These are phyloP conservation scores for Metalampra italica DNA, from an alignment of 2,888 invertebrate species.

Conservation along the genomic window DNA sequence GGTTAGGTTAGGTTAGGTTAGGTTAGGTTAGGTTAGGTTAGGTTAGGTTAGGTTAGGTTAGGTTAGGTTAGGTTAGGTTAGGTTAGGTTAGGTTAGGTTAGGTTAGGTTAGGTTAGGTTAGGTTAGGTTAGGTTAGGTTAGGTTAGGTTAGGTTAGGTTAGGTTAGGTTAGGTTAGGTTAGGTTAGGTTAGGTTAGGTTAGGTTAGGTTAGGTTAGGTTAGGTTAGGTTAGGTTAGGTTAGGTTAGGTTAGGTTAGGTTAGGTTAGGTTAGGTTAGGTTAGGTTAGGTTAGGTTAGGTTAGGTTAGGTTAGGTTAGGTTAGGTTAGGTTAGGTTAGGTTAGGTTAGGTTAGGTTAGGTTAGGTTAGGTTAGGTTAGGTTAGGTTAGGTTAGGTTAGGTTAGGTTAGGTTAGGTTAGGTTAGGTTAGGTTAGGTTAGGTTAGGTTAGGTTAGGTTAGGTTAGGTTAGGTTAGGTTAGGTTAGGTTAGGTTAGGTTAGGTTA, in stretches of 20 bases:
- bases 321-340: constrained; percentile 9
- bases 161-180: constrained; percentile 10
- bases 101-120: constrained; percentile 10
- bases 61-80: constrained; percentile 10
- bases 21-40: constrained; percentile 9
- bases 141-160: constrained; percentile 10
- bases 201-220: constrained; percentile 11
- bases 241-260: constrained; percentile 11
- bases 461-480: constrained; percentile 15
- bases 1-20: constrained; percentile 10
- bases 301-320: constrained; percentile 9
- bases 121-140: constrained; percentile 10
- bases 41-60: constrained; percentile 10
- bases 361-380: constrained; percentile 6
- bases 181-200: constrained; percentile 10
- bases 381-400: constrained; percentile 12
- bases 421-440: constrained; percentile 14
- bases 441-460: constrained; percentile 14
- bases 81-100: constrained; percentile 10
- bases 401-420: constrained; percentile 14
- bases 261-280: constrained; percentile 9
- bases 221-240: constrained; percentile 10
- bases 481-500: constrained; percentile 16
- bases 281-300: constrained; percentile 10
- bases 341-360: constrained; percentile 9